Percentiles rank a stretch among this genome's conserved stretches.
Conservation (phyloP, 2,797 vertebrate genomes). For the Iguana delicatissima region DNA sequence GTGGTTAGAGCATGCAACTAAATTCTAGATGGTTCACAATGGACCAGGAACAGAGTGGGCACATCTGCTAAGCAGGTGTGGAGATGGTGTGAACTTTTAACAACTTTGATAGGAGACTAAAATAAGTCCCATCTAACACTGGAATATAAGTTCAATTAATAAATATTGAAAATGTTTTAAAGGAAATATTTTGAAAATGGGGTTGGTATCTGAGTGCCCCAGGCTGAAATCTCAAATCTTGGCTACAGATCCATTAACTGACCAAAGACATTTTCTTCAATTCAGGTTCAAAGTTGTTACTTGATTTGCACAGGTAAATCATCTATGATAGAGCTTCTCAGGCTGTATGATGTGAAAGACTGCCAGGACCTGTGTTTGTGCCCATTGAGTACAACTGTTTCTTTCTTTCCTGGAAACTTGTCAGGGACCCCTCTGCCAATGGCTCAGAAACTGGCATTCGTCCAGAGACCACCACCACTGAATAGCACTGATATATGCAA, state of each 20-base stretch:
- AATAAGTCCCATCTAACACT: background rate
- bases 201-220: background rate
- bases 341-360: background rate
- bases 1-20: background rate
- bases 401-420: no score
- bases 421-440: no score
- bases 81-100: background rate
- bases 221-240: background rate
- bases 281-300: background rate
- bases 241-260: background rate
- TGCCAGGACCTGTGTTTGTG: no score
- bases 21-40: background rate
- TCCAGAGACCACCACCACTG: no score
- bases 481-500: no score
- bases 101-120: background rate
- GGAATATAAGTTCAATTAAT: background rate
- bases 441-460: no score
- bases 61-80: background rate
- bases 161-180: slow-evolving; percentile 1
- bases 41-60: no score
- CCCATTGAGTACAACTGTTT: no score
- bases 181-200: background rate
- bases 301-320: background rate
- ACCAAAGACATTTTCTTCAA: background rate
- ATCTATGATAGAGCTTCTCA: background rate